Percentiles rank a stretch among this genome's conserved stretches.
Evolutionary conservation across 2,797 vertebrate genomes (phyloP).

Genomic region (Rhodeus uyekii): DNA sequence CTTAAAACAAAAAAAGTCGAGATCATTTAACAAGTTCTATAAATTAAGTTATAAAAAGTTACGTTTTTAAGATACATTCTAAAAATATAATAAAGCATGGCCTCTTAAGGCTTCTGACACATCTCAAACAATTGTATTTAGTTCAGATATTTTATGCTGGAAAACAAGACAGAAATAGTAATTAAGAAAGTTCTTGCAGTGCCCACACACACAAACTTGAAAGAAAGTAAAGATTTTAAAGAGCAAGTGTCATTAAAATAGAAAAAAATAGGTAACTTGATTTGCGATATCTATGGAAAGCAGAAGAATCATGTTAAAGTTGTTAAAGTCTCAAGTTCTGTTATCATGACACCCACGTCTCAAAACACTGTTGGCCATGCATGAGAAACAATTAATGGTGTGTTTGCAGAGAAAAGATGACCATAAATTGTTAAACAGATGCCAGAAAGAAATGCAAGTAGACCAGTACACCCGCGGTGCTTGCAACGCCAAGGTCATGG

Average conservation of each 20-base stretch:
- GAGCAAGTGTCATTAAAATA: not conserved
- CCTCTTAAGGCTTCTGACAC: no score
- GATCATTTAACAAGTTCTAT: not conserved
- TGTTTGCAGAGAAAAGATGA: not conserved
- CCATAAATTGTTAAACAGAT: not conserved
- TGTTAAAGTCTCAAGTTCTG: not conserved
- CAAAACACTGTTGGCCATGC: no score
- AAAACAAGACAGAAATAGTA: not conserved
- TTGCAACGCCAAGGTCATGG: no score
- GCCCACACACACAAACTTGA: no score
- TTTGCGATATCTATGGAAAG: not conserved
- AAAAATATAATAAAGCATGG: no score
- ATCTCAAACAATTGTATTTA: not conserved
- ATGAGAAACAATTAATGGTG: not conserved
- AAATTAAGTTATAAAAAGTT: not conserved
- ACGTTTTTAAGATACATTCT: no score
- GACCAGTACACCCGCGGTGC: no score
- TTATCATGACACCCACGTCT: not conserved
- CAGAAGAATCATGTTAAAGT: not conserved
- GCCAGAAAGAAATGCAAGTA: not conserved
- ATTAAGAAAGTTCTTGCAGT: not conserved
- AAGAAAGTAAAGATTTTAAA: not conserved
- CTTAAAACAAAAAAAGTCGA: no score
- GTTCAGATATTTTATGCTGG: not conserved
- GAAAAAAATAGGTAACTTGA: not conserved